phyloP scores from a whole-genome alignment of 2,888 invertebrate genomes.

The Tuta absoluta region DNA sequence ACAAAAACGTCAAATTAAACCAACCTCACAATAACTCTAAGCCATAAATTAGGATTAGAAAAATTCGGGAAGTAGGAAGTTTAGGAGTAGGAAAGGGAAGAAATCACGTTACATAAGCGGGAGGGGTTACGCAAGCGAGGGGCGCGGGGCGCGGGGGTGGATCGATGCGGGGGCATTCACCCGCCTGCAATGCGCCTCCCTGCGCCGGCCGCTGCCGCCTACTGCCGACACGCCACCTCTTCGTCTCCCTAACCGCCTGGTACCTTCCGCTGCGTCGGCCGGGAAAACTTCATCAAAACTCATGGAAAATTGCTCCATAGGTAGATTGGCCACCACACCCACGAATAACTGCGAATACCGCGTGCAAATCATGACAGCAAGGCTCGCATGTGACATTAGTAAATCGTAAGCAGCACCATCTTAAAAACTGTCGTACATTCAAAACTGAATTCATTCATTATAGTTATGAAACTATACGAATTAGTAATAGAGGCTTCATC shows the following conservation, averaged over 20 bases:
- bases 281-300: slow-evolving; percentile 16
- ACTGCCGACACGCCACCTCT: slow-evolving; percentile 41
- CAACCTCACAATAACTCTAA: not conserved
- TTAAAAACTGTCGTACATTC: no score
- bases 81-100: slow-evolving; percentile 45
- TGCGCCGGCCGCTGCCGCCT: slow-evolving; percentile 42
- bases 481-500: not conserved
- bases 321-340: no score
- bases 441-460: no score
- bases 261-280: slow-evolving; percentile 43
- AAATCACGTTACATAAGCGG: slow-evolving; percentile 72
- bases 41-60: slow-evolving; percentile 14
- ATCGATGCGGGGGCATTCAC: slow-evolving; percentile 80
- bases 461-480: not conserved
- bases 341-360: no score
- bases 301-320: slow-evolving; percentile 9
- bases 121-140: slow-evolving; percentile 64
- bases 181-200: slow-evolving; percentile 79
- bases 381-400: no score
- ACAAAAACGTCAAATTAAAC: slow-evolving; percentile 3
- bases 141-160: slow-evolving; percentile 43
- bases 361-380: no score
- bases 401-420: no score
- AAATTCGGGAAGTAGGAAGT: slow-evolving; percentile 19
- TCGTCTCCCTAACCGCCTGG: slow-evolving; percentile 63